phyloP scores from a whole-genome alignment of 2,888 invertebrate genomes.

The Aporophyla nigra region DNA sequence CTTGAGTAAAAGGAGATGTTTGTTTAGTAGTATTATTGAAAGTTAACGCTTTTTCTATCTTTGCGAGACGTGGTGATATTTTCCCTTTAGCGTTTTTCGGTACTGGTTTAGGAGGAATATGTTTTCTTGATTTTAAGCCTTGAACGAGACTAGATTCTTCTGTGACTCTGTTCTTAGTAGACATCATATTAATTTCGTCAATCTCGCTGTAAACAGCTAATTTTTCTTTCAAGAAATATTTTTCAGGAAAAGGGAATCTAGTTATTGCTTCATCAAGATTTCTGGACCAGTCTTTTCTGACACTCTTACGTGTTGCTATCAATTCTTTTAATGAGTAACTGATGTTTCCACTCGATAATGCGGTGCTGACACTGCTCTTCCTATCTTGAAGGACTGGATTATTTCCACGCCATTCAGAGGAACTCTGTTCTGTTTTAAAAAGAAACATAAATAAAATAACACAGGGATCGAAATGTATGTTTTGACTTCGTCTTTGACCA shows the following conservation, averaged over 20 bases:
- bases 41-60: slow-evolving; percentile 3
- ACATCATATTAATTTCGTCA: neutral
- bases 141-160: neutral
- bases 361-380: neutral
- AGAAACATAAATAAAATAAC: slow-evolving; percentile 25
- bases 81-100: neutral
- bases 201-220: slow-evolving; percentile 20
- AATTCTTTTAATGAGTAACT: slow-evolving; percentile 31
- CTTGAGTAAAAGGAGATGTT: slow-evolving; percentile 16
- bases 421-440: slow-evolving; percentile 25
- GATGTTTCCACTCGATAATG: slow-evolving; percentile 3
- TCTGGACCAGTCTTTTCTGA: slow-evolving; percentile 16
- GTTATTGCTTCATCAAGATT: slow-evolving; percentile 3
- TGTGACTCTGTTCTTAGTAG: neutral
- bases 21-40: slow-evolving; percentile 11
- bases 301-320: neutral
- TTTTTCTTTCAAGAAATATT: slow-evolving; percentile 18
- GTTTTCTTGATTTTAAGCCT: slow-evolving; percentile 9
- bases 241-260: slow-evolving; percentile 9
- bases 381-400: neutral
- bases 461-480: neutral
- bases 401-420: neutral
- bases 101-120: neutral
- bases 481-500: neutral
- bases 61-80: neutral